These are phyloP conservation scores for Recurvirostra avosetta DNA, from an alignment of 2,113 vertebrate species.

Conservation along the genomic window DNA sequence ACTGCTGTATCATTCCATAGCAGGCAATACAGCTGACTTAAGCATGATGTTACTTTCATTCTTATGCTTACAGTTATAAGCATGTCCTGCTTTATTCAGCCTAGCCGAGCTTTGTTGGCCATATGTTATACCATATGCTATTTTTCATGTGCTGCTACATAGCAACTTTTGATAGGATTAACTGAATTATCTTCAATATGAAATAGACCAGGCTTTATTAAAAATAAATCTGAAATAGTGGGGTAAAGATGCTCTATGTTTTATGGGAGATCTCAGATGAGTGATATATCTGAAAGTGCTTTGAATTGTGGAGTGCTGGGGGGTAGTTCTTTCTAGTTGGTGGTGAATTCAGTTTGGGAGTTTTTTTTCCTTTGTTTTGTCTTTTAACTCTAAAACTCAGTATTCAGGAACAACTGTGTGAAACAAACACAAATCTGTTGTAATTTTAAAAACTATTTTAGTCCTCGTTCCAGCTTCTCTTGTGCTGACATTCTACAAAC, in stretches of 20 bases:
- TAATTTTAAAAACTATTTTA: slow-evolving; percentile 36
- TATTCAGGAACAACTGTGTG: slow-evolving; percentile 11
- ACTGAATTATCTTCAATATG: background rate
- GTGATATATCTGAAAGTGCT: background rate
- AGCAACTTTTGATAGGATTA: background rate
- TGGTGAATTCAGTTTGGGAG: background rate
- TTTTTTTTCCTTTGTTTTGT: background rate
- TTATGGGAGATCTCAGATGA: background rate
- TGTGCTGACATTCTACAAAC: slow-evolving; percentile 64
- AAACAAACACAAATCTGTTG: slow-evolving; percentile 40
- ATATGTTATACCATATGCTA: background rate
- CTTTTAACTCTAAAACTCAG: slow-evolving; percentile 10
- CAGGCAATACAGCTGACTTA: background rate
- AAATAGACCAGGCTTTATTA: background rate
- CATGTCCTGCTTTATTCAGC: background rate
- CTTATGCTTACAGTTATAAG: background rate
- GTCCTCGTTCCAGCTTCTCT: slow-evolving; percentile 27
- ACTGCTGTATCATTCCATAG: background rate
- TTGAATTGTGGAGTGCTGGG: background rate
- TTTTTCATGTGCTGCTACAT: background rate
- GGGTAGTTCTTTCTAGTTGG: background rate
- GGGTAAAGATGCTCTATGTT: background rate
- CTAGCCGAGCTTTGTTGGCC: background rate
- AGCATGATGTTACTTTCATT: background rate
- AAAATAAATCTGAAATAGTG: background rate